Evolutionary conservation across 2,888 invertebrate species (phyloP), one percentile per base, ranked within the genome.

Genomic region (Plutella xylostella): DNA sequence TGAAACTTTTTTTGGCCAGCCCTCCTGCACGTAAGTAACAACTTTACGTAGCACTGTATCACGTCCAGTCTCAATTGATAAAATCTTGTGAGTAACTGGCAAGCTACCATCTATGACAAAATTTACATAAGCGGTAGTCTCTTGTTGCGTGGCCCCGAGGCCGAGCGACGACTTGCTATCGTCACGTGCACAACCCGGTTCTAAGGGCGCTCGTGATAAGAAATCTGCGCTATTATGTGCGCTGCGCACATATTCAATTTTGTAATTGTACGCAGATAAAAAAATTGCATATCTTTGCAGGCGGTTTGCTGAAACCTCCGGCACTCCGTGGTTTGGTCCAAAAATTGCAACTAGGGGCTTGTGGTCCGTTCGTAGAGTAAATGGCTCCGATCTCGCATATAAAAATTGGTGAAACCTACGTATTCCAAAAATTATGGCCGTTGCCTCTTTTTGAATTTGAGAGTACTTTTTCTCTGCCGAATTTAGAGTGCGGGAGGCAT

Each of bases 201-300:
- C 20, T 17, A 17, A 35, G 14, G 39, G 17, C 15, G 43, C 43
- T n/a, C 43, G 43, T 4, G 38, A 44, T 22, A 28, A 28, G 19
- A 18, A 37, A 12, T 44, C 35, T 12, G 37, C 44, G 14, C 19
- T 9, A 14, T 40, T 45, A 25, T 52, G 43, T 2, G 41, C 45
- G 17, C 57, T 58, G 5, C 48, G 40, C 1, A 60, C 45, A 39
- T 57, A 25, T 25, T 25, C 25, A 7, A 58, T 57, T 3, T 4
- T 41, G 42, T 55, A 59, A 38, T 58, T 58, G 39, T 58, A 61
- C 1, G 46, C 54, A 0, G 41, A 42, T 19, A 59, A 20, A 40
- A 55, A 61, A 25, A 60, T 46, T 0, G 56, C 57, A 20, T 57
- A 57, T 14, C 45, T 14, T 21, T 40, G 45, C 3, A 45, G 17